phyloP scores from a whole-genome alignment of 2,797 vertebrate species.

The Pyrocephalus nanus region DNA sequence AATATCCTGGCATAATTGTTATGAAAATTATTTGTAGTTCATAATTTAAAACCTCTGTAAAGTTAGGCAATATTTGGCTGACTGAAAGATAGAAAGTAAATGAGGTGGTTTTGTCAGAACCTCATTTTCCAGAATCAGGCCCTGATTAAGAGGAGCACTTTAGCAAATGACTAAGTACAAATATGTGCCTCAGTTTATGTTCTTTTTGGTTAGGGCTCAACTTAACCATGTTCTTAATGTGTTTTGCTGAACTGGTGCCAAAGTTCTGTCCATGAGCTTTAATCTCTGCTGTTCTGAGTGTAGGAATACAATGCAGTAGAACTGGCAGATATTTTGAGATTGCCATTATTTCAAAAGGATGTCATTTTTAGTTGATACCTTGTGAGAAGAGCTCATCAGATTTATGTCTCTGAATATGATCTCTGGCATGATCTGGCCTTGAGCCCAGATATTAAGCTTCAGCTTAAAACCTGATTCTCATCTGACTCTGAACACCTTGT shows the following conservation, averaged over 20 bases:
- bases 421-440: neutral
- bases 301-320: neutral
- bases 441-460: neutral
- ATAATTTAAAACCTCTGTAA: slow-evolving; percentile 21
- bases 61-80: neutral
- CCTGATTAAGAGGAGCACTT: neutral
- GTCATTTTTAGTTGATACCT: neutral
- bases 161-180: neutral
- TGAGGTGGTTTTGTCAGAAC: neutral
- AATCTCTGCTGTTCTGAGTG: neutral
- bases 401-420: neutral
- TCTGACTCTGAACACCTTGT: neutral
- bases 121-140: neutral
- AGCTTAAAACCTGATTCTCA: neutral
- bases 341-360: neutral
- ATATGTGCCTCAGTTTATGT: neutral
- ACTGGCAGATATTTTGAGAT: neutral
- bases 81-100: neutral
- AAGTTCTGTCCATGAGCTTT: neutral
- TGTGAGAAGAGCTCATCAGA: neutral
- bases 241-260: neutral
- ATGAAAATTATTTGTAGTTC: slow-evolving; percentile 33
- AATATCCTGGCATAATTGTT: slow-evolving; percentile 12
- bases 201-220: neutral
- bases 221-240: neutral